Base-by-base conservation (phyloP, 2,888 invertebrate genomes). In the Gari tellinella region DNA sequence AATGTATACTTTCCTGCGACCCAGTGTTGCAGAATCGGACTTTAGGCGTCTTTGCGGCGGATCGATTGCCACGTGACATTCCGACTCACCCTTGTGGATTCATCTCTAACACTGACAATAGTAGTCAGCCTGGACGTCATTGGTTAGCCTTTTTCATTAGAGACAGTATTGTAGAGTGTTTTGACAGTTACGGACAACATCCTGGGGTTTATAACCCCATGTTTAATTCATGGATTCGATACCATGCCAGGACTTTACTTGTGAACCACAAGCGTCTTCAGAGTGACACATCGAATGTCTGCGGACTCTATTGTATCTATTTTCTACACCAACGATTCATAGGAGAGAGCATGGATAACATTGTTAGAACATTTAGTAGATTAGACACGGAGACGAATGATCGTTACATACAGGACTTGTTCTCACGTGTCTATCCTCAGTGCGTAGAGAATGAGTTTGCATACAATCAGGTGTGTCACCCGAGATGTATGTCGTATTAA, bases 101-200 rank as follows among this genome's bases (percentile, higher is more conserved):
- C 41, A 63, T 62, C 26, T 56, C 41, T 7, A 69, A 57, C 23
- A 63, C 62, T 19, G 69, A 62, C 26, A 38, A 37, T n/a, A 43
- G 49, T 37, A 38, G 14, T 10, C 31, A 10, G 31, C 31, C 19
- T 10, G 62, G 52, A 1, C 41, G 40, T 25, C 68, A 61, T 45
- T 69, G 57, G 69, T 62, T 43, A 17, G 56, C 56, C 17, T 45
- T 69, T 43, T 63, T 26, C n/a, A 7, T 14, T 21, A 7, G 15
- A 41, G 1, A 12, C 15, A 7, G 21, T 7, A 49, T 8, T n/a
- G 26, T 51, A 4, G 61, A 40, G 31, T 53, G 52, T 31, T 60
- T 62, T 37, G 52, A 62, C 21, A 62, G 53, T 37, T 62, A 53
- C 37, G 52, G 62, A 19, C 17, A n/a, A 10, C 7, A 3, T 21